phyloP scores from a whole-genome alignment of 1,140 invertebrate species.

The Solenopsis fugax region DNA sequence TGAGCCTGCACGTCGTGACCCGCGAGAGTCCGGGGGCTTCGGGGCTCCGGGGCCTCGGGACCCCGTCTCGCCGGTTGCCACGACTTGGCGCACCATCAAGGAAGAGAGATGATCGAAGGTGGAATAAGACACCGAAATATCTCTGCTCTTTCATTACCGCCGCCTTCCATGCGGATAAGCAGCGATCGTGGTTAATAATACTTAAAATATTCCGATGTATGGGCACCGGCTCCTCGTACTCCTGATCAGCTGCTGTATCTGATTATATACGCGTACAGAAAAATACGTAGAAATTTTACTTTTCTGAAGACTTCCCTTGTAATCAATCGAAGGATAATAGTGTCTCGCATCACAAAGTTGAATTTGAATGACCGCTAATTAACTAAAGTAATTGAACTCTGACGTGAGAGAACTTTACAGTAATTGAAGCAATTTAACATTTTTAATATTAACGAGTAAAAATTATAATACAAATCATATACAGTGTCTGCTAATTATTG shows the following conservation, averaged over 20 bases:
- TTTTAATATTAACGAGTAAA: too few species aligned
- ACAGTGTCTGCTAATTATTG: too few species aligned
- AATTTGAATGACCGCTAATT: slow-evolving; percentile 9
- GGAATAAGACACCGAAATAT: slow-evolving; percentile 70
- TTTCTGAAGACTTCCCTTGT: neutral
- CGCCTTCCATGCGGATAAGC: neutral
- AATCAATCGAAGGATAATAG: slow-evolving; percentile 11
- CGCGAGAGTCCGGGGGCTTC: slow-evolving; percentile 31
- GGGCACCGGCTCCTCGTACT: neutral
- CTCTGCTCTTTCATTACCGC: slow-evolving; percentile 48
- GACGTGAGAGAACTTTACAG: neutral
- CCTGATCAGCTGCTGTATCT: neutral
- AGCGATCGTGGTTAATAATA: slow-evolving; percentile 36
- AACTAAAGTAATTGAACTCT: neutral
- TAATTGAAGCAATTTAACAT: slow-evolving; percentile 2
- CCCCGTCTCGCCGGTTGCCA: slow-evolving; percentile 27
- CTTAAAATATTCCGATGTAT: neutral
- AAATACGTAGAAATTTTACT: slow-evolving; percentile 29
- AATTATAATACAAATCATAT: neutral
- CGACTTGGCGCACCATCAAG: slow-evolving; percentile 6
- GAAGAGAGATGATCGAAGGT: slow-evolving; percentile 9
- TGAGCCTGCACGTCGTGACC: slow-evolving; percentile 62
- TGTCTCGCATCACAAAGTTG: neutral
- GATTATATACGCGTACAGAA: slow-evolving; percentile 16
- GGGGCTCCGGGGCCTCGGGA: slow-evolving; percentile 17